A percentile compares a stretch with the other conserved stretches of the same genome.
phyloP scores from a whole-genome alignment of 2,797 vertebrate genomes.

The Lophotriccus pileatus region DNA sequence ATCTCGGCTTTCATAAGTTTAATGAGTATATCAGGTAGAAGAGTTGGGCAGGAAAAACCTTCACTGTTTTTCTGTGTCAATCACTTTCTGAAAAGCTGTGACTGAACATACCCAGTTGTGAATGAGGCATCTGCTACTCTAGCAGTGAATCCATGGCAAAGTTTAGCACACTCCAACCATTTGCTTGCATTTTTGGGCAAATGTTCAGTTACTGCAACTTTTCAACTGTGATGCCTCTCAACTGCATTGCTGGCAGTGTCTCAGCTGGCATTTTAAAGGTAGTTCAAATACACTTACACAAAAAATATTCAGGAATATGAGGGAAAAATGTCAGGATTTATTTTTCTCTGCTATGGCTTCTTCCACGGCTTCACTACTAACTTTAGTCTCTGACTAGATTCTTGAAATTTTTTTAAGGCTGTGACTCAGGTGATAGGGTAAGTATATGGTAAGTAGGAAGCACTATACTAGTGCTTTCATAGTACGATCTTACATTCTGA shows the following conservation, averaged over 20 bases:
- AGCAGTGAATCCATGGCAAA: neutral
- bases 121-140: neutral
- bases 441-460: neutral
- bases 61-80: neutral
- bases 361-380: neutral
- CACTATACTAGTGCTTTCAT: neutral
- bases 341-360: neutral
- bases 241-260: neutral
- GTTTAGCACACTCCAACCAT: rapidly evolving
- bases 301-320: neutral
- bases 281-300: neutral
- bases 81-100: neutral
- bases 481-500: neutral
- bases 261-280: neutral
- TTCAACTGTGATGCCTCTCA: neutral
- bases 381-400: neutral
- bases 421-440: neutral
- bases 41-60: neutral
- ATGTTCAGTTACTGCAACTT: neutral
- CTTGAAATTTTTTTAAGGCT: neutral
- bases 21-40: neutral
- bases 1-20: neutral
- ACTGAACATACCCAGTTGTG: neutral
- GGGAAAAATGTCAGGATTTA: neutral
- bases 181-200: neutral